These are phyloP conservation scores for Amphipyra tragopoginis DNA, from an alignment of 2,888 invertebrate species.

Conservation along the genomic window DNA sequence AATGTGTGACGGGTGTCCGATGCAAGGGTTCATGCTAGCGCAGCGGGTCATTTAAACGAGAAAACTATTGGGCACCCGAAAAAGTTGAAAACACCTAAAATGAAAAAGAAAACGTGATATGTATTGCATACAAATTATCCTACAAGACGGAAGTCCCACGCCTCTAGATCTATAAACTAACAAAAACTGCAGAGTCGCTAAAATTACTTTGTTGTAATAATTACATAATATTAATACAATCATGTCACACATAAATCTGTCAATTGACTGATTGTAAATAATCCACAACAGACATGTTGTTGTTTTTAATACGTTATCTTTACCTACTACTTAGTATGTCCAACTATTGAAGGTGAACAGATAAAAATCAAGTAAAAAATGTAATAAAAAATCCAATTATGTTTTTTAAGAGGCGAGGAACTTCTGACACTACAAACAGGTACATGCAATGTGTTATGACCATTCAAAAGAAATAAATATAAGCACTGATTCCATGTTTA, in stretches of 20 bases:
- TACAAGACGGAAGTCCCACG: slow-evolving; percentile 65
- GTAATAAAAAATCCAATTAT: not conserved
- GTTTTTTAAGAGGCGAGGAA: slow-evolving; percentile 66
- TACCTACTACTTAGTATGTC: slow-evolving; percentile 14
- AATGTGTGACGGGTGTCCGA: slow-evolving; percentile 77
- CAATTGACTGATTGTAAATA: slow-evolving; percentile 32
- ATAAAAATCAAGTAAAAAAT: not conserved
- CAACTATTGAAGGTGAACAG: slow-evolving; percentile 9
- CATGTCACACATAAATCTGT: slow-evolving; percentile 27
- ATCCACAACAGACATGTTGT: slow-evolving; percentile 9
- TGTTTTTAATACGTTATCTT: slow-evolving; percentile 2
- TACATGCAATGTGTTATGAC: slow-evolving; percentile 81
- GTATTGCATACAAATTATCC: slow-evolving; percentile 71
- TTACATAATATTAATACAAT: slow-evolving; percentile 1
- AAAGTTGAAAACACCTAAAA: slow-evolving; percentile 91
- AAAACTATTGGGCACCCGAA: slow-evolving; percentile 90
- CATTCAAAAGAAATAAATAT: slow-evolving; percentile 76
- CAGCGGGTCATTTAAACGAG: slow-evolving; percentile 88
- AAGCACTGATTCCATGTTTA: slow-evolving; percentile 57
- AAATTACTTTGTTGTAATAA: slow-evolving; percentile 4
- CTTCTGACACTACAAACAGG: slow-evolving; percentile 71
- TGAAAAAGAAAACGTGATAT: slow-evolving; percentile 89
- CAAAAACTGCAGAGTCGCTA: not conserved
- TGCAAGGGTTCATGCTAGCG: slow-evolving; percentile 81
- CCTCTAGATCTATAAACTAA: slow-evolving; percentile 56